Evolutionary conservation across 2,113 vertebrate species (phyloP), one percentile per base, ranked within the genome.

Genomic region (Heliornis fulica): DNA sequence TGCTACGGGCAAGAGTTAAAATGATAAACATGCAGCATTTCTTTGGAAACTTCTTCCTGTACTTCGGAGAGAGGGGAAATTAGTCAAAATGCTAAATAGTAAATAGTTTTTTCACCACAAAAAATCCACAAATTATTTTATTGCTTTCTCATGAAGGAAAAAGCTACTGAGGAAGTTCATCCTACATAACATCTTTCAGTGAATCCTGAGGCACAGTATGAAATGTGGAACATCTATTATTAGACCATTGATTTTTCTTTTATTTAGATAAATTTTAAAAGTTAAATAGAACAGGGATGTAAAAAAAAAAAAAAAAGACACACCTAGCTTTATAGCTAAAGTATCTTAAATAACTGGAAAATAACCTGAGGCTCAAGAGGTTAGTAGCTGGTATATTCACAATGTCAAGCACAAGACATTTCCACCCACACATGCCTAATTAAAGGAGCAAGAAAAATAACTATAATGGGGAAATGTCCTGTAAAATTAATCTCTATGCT

Each of bases 401-500:
- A 96, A 80, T 83, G 75, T 90, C 82, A 83, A 41, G 26, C 36
- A 63, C 26, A 70, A 87, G 71, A 77, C 63, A 61, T 65, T 85
- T 83, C 57, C 90, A 80, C 74, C 41, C 63, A 91, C 34, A 63
- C 63, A 61, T 76, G 50, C 78, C 95, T 93, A 89, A 96, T 87
- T 91, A 91, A 87, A 96, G 78, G n/a, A 76, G 26, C 19, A 89
- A 95, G 89, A 87, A 91, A 94, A 96, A 89, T 61, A 95, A 64
- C 80, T 78, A 20, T 75, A 75, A 89, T 25, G 0, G 0, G 57
- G 61, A 92, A 91, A 84, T 45, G 26, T 90, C 75, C 78, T 59
- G 66, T 79, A 90, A 94, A 96, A 91, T 96, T 89, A 94, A 91
- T 75, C 38, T 71, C 22, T 85, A 8, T 66, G 54, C 59, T 96